Conservation (phyloP, 2,888 invertebrate species). For the Branchellion lobata region DNA sequence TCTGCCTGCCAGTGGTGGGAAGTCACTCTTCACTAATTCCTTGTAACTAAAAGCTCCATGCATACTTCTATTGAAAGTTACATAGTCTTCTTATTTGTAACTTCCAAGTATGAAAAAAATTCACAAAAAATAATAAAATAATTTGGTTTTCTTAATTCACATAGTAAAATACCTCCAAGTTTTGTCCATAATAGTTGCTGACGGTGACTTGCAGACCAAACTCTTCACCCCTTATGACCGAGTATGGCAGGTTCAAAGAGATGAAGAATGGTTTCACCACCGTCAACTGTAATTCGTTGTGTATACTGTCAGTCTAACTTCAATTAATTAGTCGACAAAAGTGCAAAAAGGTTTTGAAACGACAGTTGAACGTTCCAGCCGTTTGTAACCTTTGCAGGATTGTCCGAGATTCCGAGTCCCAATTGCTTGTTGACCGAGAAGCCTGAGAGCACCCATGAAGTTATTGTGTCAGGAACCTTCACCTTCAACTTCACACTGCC, state of each 20-base stretch:
- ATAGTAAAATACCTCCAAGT: slow-evolving; percentile 20
- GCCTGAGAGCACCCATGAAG: slow-evolving; percentile 80
- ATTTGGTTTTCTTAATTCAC: too few relatives aligned
- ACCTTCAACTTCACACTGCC: slow-evolving; percentile 66
- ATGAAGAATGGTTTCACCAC: slow-evolving; percentile 83
- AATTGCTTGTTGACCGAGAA: slow-evolving; percentile 76
- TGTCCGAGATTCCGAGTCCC: slow-evolving; percentile 76
- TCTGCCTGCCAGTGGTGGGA: too few relatives aligned
- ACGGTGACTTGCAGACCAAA: slow-evolving; percentile 83
- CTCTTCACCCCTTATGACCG: slow-evolving; percentile 84
- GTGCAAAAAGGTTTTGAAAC: too few relatives aligned
- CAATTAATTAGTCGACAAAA: too few relatives aligned
- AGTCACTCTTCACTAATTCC: too few relatives aligned
- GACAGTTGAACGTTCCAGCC: neutral
- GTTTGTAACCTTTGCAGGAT: slow-evolving; percentile 66
- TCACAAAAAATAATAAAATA: too few relatives aligned
- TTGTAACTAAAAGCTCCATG: too few relatives aligned
- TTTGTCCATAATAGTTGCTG: slow-evolving; percentile 71
- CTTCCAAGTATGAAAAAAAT: too few relatives aligned
- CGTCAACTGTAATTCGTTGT: slow-evolving; percentile 48
- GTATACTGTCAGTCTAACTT: too few relatives aligned
- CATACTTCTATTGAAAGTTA: too few relatives aligned
- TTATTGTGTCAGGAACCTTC: slow-evolving; percentile 78
- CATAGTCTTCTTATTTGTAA: too few relatives aligned
- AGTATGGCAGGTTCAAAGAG: slow-evolving; percentile 81